Evolutionary conservation across 2,113 vertebrate genomes (phyloP).

Genomic region (Boleophthalmus pectinirostris): DNA sequence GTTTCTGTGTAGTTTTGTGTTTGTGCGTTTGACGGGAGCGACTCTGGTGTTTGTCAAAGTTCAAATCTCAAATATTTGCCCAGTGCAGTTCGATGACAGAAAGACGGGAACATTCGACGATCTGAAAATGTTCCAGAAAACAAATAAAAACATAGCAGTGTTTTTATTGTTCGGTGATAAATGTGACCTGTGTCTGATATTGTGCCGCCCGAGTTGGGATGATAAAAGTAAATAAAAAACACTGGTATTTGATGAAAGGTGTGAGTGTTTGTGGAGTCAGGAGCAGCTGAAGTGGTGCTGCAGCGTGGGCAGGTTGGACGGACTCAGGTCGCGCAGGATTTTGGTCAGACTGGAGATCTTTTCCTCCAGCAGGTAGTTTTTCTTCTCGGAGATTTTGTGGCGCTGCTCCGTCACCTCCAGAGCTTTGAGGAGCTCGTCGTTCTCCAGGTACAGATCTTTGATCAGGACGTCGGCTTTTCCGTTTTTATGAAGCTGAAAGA

Average conservation of each 20-base stretch:
- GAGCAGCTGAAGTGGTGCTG: slow-evolving; percentile 56
- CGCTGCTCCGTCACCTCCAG: slow-evolving; percentile 87
- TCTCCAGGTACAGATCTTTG: slow-evolving; percentile 92
- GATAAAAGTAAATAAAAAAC: not conserved
- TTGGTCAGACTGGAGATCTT: slow-evolving; percentile 92
- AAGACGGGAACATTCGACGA: too few species aligned
- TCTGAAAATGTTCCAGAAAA: too few species aligned
- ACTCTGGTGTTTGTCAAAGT: too few species aligned
- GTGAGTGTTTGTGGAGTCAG: too few species aligned
- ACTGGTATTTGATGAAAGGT: too few species aligned
- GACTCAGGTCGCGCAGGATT: slow-evolving; percentile 87
- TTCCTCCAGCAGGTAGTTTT: slow-evolving; percentile 91
- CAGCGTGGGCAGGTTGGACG: slow-evolving; percentile 63
- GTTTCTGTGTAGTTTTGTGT: too few species aligned
- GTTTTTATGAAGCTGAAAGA: slow-evolving; percentile 84
- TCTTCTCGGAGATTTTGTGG: slow-evolving; percentile 87
- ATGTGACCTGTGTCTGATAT: not conserved
- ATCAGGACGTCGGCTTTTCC: slow-evolving; percentile 84
- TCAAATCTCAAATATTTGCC: too few species aligned
- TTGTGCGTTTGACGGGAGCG: too few species aligned
- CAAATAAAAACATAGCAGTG: too few species aligned
- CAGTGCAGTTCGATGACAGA: too few species aligned
- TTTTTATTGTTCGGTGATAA: too few species aligned
- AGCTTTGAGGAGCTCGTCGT: slow-evolving; percentile 86
- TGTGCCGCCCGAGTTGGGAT: not conserved